phyloP scores from a whole-genome alignment of 2,113 vertebrate genomes.

The Canis aureus region DNA sequence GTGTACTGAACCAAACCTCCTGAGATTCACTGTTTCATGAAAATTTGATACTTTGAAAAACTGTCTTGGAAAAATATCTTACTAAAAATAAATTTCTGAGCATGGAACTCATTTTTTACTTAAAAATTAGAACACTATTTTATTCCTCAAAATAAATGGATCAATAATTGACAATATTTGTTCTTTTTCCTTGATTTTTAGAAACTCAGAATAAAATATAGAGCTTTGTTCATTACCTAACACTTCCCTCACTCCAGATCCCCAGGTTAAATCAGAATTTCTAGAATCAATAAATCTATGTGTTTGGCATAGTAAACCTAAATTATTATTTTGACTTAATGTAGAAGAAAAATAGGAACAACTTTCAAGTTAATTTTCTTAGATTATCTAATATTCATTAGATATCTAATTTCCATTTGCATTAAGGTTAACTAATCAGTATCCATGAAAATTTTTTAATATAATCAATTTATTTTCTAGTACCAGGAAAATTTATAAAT shows the following conservation, averaged over 20 bases:
- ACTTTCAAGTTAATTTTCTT: background rate
- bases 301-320: background rate
- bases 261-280: background rate
- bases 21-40: background rate
- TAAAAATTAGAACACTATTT: background rate
- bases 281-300: background rate
- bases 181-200: background rate
- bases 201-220: constrained; percentile 7
- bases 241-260: background rate
- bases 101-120: background rate
- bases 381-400: background rate
- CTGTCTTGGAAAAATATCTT: background rate
- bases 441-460: background rate
- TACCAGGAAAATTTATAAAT: background rate
- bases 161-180: background rate
- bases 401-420: background rate
- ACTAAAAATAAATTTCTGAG: background rate
- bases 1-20: background rate
- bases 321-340: background rate
- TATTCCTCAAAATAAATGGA: background rate
- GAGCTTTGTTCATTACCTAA: background rate
- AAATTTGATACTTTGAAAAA: constrained; percentile 26
- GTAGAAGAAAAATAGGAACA: background rate
- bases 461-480: background rate
- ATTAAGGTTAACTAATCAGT: background rate